Evolutionary conservation across 2,113 vertebrate genomes (phyloP), one percentile per base, ranked within the genome.

Genomic region (Silurus glanis): DNA sequence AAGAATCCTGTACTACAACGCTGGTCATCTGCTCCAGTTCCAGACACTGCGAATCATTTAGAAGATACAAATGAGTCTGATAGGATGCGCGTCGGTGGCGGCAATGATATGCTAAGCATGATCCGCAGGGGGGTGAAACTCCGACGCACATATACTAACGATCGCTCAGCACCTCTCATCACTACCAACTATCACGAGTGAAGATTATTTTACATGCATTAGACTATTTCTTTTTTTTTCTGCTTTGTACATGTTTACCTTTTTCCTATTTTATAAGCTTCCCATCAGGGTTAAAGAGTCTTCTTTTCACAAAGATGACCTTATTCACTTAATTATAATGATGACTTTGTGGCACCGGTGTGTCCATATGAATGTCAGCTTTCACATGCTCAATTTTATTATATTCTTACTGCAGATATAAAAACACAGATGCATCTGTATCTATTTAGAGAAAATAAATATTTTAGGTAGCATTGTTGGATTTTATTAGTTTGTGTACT

Each of bases 141-240:
- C 16, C 91, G 92, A 82, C 87, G 92, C 90, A 95, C 95, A 19
- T 10, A 93, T 7, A 95, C 95, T 88, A 91, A 95, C 17, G 95
- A 96, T 69, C 95, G 95, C 89, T 96, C 95, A 1, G 95, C 94
- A 62, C 95, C 95, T 9, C 56, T 93, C 45, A 91, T 96, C 85
- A 91, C 93, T 1, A 16, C 90, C 88, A 91, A 90, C 90, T 92
- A 93, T 91, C 91, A 88, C 55, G 86, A 94, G 45, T 96, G 85
- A 90, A 51, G 64, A 19, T 5, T 17, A 9, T 16, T 87, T 21
- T 55, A 13, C 6, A 7, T 4, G 25, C 37, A 37, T 75, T 64
- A 47, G 6, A 58, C 37, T 28, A 25, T 64, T 61, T 28, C 6
- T 25, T 12, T 49, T 51, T 74, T 80, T 64, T 23, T 4, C 4